Base-by-base conservation (phyloP, 64 coral and sea anemone genomes). In the Orbicella faveolata region DNA sequence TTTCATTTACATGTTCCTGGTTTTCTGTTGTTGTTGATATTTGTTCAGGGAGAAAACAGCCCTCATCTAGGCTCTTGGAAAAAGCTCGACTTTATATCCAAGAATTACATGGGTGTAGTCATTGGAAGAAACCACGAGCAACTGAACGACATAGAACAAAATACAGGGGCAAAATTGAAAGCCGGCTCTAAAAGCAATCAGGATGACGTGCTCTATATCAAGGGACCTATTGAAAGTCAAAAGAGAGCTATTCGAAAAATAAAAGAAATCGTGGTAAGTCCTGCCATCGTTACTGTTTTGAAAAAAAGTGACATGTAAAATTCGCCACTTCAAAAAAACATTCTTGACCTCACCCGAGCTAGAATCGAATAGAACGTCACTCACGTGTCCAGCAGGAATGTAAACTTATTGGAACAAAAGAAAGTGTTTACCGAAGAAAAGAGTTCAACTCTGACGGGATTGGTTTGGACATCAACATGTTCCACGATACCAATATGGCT, bases 51-150 rank as follows among this genome's bases (percentile, higher is more conserved):
- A 36, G 73, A 51, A 78, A 39, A 69, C n/a, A 69, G 20, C 20
- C 18, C 66, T 69, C 21, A 69, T 25, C 19, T 6, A 69, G 66
- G 37, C 39, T 78, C 41, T 52, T 52, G 76, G 41, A 78, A 52
- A 78, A 52, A 78, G 76, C 18, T 78, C 3, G 44, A 48, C 76
- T 78, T 78, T 52, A 78, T 78, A 78, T 39, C 76, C 19, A 20
- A 78, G 21, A 17, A 78, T 9, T 78, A 23, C 41, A 78, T 78
- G 76, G 76, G 39, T 51, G 21, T 9, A 78, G 44, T 78, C 21
- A 78, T 78, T 52, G 76, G 76, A 52, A 51, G 18, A 78, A 78
- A 52, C 36, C 37, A 17, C 39, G 17, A 20, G 41, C 4, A 52
- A 4, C 21, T 51, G 48, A 52, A 52, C 20, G n/a, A n/a, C 20